A percentile compares a stretch with the other conserved stretches of the same genome.
phyloP scores from a whole-genome alignment of 2,888 invertebrate species.

The Timema cristinae region DNA sequence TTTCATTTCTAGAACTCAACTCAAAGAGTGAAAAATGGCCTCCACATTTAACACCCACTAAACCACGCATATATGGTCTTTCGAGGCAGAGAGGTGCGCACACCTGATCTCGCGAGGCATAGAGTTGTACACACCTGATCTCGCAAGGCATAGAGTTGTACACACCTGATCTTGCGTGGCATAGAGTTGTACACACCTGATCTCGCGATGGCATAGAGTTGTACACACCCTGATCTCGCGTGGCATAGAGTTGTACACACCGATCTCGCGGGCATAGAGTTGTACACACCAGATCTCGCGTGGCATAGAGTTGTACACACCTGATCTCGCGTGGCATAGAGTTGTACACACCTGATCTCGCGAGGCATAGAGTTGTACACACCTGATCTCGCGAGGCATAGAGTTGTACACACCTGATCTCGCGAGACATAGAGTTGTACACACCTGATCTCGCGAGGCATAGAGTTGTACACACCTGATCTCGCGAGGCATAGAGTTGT shows the following conservation, averaged over 20 bases:
- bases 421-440: too few species aligned
- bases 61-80: slow-evolving; percentile 73
- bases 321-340: too few species aligned
- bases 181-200: too few species aligned
- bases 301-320: slow-evolving; percentile 96
- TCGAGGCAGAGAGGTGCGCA: slow-evolving; percentile 93
- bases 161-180: too few species aligned
- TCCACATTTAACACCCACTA: too few species aligned
- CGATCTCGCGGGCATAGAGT: slow-evolving; percentile 69
- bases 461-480: slow-evolving; percentile 99
- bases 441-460: slow-evolving; percentile 96
- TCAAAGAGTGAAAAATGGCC: too few species aligned
- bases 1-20: too few species aligned
- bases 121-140: slow-evolving; percentile 97
- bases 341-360: slow-evolving; percentile 78
- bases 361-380: slow-evolving; percentile 39
- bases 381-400: slow-evolving; percentile 98
- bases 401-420: slow-evolving; percentile 88
- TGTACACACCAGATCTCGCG: slow-evolving; percentile 81
- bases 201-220: too few species aligned
- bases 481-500: slow-evolving; percentile 94
- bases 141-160: too few species aligned
- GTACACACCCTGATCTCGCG: too few species aligned
- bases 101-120: slow-evolving; percentile 96
- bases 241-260: slow-evolving; percentile 46